Conservation (phyloP, 2,888 invertebrate genomes). For the Callosobruchus maculatus region DNA sequence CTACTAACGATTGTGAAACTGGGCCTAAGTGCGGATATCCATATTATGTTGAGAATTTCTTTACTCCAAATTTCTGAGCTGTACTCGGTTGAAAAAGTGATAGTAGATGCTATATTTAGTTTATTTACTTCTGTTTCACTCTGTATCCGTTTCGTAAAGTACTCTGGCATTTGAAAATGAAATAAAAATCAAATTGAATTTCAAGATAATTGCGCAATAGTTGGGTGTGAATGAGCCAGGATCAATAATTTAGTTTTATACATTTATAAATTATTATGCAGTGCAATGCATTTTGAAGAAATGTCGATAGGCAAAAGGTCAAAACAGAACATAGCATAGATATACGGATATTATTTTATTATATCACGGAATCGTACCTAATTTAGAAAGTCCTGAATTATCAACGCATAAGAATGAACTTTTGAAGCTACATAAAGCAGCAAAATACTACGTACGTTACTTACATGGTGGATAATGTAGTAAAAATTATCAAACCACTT, state of each 20-base stretch:
- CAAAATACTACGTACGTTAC: too few relatives aligned
- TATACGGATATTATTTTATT: not conserved
- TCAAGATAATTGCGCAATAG: not conserved
- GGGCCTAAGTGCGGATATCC: too few relatives aligned
- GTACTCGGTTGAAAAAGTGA: too few relatives aligned
- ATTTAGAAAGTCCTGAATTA: not conserved
- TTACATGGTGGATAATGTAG: too few relatives aligned
- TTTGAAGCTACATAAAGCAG: not conserved
- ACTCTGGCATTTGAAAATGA: not conserved
- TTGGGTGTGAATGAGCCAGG: not conserved
- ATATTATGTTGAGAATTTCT: too few relatives aligned
- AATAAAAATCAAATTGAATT: not conserved
- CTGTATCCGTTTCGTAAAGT: not conserved
- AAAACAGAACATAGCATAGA: not conserved
- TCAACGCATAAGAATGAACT: not conserved
- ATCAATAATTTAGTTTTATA: not conserved
- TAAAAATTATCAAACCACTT: too few relatives aligned
- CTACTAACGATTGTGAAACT: too few relatives aligned
- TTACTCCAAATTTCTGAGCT: too few relatives aligned
- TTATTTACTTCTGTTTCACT: too few relatives aligned
- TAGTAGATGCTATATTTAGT: too few relatives aligned
- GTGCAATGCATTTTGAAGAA: not conserved
- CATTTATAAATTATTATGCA: not conserved
- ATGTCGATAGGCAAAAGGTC: not conserved
- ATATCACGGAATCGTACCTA: not conserved